Percentiles rank a stretch among this genome's conserved stretches.
phyloP scores from a whole-genome alignment of 2,113 vertebrate species.

The Pitta sordida region DNA sequence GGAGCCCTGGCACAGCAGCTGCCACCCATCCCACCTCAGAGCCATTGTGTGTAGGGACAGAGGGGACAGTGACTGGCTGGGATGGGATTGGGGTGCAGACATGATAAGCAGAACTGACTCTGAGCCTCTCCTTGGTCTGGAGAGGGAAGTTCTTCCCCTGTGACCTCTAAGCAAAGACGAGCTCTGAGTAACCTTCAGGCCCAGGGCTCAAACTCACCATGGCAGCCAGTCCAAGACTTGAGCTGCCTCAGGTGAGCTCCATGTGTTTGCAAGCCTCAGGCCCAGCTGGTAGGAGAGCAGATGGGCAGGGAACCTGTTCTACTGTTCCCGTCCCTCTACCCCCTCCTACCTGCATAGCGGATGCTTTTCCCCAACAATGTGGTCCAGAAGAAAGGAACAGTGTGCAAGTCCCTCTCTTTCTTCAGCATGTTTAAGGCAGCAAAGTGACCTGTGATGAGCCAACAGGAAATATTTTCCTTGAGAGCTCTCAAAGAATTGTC shows the following conservation, averaged over 20 bases:
- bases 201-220: not conserved
- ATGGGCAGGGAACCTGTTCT: not conserved
- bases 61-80: not conserved
- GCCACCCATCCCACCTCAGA: not conserved
- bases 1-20: not conserved
- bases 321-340: not conserved
- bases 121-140: not conserved
- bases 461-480: not conserved
- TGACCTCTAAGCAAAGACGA: not conserved
- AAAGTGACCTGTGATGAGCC: conserved; percentile 68
- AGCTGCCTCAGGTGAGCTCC: not conserved
- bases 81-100: not conserved
- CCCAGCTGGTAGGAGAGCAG: not conserved
- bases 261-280: not conserved
- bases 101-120: not conserved
- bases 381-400: conserved; percentile 88
- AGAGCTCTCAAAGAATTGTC: not conserved
- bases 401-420: conserved; percentile 66
- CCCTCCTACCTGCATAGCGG: conserved; percentile 77
- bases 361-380: conserved; percentile 78
- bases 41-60: not conserved
- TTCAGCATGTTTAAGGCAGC: conserved; percentile 85
- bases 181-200: not conserved
- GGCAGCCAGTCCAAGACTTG: not conserved
- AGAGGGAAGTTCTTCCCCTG: not conserved